Conservation (phyloP, 2,797 vertebrate species). For the Sciurus vulgaris region DNA sequence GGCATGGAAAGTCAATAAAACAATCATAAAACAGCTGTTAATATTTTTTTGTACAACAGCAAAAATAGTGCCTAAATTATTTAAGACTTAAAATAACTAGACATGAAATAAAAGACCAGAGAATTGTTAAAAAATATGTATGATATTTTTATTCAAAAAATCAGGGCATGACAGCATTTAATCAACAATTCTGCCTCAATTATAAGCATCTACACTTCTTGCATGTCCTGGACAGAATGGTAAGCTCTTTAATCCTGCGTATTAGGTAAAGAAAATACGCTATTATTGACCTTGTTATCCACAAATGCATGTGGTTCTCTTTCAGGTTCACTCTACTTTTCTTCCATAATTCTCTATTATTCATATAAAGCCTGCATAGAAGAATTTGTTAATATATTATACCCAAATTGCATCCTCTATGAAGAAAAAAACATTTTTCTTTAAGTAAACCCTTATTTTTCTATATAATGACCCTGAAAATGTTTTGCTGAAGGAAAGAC, state of each 20-base stretch:
- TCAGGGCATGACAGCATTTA: background rate
- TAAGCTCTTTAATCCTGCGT: background rate
- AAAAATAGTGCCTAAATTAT: background rate
- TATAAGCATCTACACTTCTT: background rate
- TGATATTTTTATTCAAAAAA: background rate
- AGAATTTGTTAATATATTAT: background rate
- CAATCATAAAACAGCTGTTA: background rate
- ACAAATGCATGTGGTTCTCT: background rate
- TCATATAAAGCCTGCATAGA: background rate
- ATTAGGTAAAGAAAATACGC: background rate
- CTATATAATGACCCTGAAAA: background rate
- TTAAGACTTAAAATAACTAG: background rate
- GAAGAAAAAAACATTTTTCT: background rate
- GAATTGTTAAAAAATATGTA: background rate
- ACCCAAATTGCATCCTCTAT: background rate
- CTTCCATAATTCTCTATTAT: background rate
- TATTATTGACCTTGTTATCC: background rate
- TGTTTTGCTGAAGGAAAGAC: background rate
- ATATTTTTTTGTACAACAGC: background rate
- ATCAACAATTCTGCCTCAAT: background rate
- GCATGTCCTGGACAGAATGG: background rate
- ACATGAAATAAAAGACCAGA: background rate
- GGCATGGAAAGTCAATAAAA: background rate
- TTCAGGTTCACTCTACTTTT: background rate
- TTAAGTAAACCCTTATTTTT: background rate